Conservation (phyloP, 2,797 vertebrate species). For the Poeciliopsis gracilis region DNA sequence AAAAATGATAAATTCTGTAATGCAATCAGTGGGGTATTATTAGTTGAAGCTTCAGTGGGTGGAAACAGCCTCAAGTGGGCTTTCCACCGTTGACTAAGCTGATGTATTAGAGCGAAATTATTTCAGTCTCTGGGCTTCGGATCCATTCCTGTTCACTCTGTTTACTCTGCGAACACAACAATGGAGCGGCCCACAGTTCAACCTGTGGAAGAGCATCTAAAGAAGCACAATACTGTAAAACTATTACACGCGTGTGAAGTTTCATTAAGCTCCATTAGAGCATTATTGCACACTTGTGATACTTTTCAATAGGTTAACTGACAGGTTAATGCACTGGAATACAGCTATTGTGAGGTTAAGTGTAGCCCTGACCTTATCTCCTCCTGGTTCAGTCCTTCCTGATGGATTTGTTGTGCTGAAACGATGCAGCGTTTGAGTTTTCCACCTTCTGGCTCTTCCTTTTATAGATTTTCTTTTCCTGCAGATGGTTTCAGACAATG, state of each 20-base stretch:
- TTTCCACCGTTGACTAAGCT: conserved; percentile 49
- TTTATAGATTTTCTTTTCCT: conserved; percentile 48
- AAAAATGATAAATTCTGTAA: conserved; percentile 66
- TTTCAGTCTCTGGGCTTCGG: conserved; percentile 23
- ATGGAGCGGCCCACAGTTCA: conserved; percentile 5
- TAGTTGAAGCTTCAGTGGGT: conserved; percentile 53
- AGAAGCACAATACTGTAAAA: conserved; percentile 18
- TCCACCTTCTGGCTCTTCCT: conserved; percentile 24
- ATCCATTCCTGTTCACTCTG: conserved; percentile 16
- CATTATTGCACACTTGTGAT: conserved; percentile 43
- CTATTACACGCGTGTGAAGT: conserved; percentile 27
- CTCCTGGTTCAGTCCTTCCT: conserved; percentile 43
- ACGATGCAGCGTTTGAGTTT: conserved; percentile 31
- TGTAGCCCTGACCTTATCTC: conserved; percentile 59
- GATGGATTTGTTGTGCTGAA: conserved; percentile 54
- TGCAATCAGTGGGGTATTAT: conserved; percentile 64
- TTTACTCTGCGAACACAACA: background rate
- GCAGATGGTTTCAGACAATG: conserved; percentile 38
- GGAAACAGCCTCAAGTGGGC: conserved; percentile 45
- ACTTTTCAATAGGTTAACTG: conserved; percentile 52
- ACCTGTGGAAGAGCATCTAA: conserved; percentile 11
- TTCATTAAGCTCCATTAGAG: conserved; percentile 48
- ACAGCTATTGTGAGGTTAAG: conserved; percentile 55
- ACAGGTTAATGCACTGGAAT: conserved; percentile 58
- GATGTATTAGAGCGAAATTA: conserved; percentile 38